phyloP scores from a whole-genome alignment of 2,888 invertebrate genomes.

The Lingula anatina region DNA sequence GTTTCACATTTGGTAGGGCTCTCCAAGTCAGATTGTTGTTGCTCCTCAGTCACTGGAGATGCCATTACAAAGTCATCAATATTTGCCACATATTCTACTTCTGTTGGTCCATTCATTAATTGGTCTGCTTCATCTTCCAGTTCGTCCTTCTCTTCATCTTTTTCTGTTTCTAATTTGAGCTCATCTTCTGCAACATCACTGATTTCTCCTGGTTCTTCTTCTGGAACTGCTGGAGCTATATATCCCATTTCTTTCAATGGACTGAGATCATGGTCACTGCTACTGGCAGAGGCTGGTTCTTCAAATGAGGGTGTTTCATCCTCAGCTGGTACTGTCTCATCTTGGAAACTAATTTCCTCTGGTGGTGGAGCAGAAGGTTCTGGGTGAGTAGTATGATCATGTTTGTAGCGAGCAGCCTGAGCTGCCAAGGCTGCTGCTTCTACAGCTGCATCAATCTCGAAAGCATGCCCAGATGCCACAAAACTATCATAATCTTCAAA shows the following conservation, averaged over 20 bases:
- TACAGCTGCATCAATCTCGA: constrained; percentile 4
- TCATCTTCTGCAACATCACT: constrained; percentile 20
- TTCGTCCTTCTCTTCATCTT: constrained; percentile 17
- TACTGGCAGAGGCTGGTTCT: constrained; percentile 29
- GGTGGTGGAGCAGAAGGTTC: constrained; percentile 11
- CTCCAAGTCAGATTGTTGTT: no score
- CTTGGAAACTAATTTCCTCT: constrained; percentile 5
- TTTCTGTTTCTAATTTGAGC: constrained; percentile 35
- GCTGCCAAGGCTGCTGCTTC: constrained; percentile 6
- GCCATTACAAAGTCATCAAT: constrained; percentile 18
- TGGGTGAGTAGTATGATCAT: background rate
- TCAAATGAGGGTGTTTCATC: constrained; percentile 33
- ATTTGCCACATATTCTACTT: constrained; percentile 56
- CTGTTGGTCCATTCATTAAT: constrained; percentile 55
- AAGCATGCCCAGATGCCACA: background rate
- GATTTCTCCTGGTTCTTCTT: constrained; percentile 17
- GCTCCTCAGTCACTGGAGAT: no score
- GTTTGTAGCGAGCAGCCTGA: background rate
- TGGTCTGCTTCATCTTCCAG: constrained; percentile 9
- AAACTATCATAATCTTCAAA: constrained; percentile 12
- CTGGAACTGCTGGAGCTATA: constrained; percentile 15
- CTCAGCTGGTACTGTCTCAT: background rate
- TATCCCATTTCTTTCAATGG: constrained; percentile 9
- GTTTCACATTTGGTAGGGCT: no score
- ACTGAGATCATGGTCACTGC: no score